A percentile compares a stretch with the other conserved stretches of the same genome.
Evolutionary conservation across 2,888 invertebrate species (phyloP).

Genomic region (Tachina fera): DNA sequence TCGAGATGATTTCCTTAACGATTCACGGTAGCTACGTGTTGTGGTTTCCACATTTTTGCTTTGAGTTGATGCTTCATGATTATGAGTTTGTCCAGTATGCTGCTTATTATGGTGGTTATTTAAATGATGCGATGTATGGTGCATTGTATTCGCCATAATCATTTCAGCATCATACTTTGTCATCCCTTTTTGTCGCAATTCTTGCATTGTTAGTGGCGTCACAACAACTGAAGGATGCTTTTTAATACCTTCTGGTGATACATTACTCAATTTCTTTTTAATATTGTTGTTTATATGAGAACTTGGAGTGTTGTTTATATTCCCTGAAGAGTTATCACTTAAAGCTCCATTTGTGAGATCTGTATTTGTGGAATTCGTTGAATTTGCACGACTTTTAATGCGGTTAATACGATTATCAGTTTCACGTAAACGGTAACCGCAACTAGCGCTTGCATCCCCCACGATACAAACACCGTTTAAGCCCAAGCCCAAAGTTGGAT

Average conservation of each 20-base stretch:
- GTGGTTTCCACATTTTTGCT: conserved; percentile 60
- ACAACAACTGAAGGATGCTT: conserved; percentile 78
- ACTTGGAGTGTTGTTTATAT: conserved; percentile 70
- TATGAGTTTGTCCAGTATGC: conserved; percentile 59
- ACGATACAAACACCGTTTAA: conserved; percentile 80
- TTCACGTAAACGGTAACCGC: conserved; percentile 92
- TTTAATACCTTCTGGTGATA: conserved; percentile 84
- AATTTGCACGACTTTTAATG: conserved; percentile 86
- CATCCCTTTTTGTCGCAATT: conserved; percentile 92
- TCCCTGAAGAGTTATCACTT: conserved; percentile 77
- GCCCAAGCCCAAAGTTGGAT: conserved; percentile 73
- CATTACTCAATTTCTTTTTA: conserved; percentile 70
- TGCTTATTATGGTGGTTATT: conserved; percentile 71
- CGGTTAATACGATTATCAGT: conserved; percentile 97
- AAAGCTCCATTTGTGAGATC: conserved; percentile 79
- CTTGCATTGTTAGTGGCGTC: conserved; percentile 88
- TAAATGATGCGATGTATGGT: conserved; percentile 75
- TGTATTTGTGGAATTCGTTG: conserved; percentile 79
- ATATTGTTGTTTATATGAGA: conserved; percentile 67
- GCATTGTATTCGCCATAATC: conserved; percentile 86
- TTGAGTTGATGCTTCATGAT: conserved; percentile 69
- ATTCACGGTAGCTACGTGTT: conserved; percentile 71
- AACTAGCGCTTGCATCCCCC: conserved; percentile 84
- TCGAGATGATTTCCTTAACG: conserved; percentile 81
- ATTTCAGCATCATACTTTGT: conserved; percentile 95